Percentiles rank a stretch among this genome's conserved stretches.
Conservation (phyloP, 2,797 vertebrate species). For the Leptoclinus maculatus region DNA sequence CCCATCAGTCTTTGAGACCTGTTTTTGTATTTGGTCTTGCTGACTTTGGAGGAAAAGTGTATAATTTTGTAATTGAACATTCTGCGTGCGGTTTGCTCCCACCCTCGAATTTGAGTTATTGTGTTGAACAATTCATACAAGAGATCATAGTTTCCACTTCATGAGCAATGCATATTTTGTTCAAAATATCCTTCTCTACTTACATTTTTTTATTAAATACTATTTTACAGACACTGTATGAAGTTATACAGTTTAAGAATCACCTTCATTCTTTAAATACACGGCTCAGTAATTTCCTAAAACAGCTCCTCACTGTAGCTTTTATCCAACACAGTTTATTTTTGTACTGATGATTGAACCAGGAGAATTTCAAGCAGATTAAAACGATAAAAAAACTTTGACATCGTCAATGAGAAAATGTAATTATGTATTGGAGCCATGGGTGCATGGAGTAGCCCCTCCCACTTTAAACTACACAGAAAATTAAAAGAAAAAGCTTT, state of each 20-base stretch:
- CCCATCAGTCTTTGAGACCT: background rate
- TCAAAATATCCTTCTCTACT: background rate
- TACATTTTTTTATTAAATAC: background rate
- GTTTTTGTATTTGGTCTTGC: constrained; percentile 33
- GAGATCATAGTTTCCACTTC: constrained; percentile 15
- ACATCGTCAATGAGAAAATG: background rate
- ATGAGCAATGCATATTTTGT: background rate
- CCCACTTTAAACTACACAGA: background rate
- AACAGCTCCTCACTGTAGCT: no score
- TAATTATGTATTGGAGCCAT: background rate
- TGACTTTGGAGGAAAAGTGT: constrained; percentile 46
- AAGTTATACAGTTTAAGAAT: background rate
- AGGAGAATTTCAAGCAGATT: background rate
- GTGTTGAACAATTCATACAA: constrained; percentile 24
- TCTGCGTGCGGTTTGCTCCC: constrained; percentile 44
- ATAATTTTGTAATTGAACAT: constrained; percentile 35
- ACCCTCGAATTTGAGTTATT: constrained; percentile 34
- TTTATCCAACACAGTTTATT: background rate
- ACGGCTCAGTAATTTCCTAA: no score
- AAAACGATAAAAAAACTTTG: background rate
- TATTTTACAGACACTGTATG: background rate
- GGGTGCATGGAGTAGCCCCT: background rate
- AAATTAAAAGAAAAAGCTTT: background rate
- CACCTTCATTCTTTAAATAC: background rate
- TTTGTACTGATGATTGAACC: background rate